Evolutionary conservation across 2,113 vertebrate species (phyloP), one percentile per base, ranked within the genome.

Genomic region (Charina bottae): DNA sequence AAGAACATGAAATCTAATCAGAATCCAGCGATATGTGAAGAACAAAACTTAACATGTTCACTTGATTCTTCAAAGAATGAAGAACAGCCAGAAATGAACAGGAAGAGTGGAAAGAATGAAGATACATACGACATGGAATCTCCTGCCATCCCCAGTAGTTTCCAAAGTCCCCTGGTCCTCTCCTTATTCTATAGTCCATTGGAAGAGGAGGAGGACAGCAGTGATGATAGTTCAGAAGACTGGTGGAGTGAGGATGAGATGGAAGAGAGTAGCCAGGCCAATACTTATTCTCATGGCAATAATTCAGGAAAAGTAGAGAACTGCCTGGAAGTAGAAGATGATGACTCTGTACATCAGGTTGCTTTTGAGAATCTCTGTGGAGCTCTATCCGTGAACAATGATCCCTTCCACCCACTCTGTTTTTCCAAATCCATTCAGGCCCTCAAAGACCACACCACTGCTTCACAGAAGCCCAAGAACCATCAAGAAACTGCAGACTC

Each of bases 111-210:
- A 19, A 15, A 78, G 72, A 78, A 64, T 58, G 49, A 91, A 49
- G 53, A 1, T 55, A 11, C 10, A 0, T 5, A 7, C 62, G 83
- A 54, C n/a, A 28, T 9, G 12, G 37, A 58, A 28, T 11, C 28
- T 2, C 3, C 87, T 15, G 4, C 42, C 0, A 2, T 5, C 17
- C 11, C 68, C 7, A 23, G 0, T 54, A 83, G 21, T 19, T 83
- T 23, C 33, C 26, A 78, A 21, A 94, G 84, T 53, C 23, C 92
- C 42, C 33, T 94, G 6, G 46, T 94, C 46, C 85, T 90, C 26
- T 87, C 95, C 42, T 95, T 96, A 93, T 92, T 95, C 46, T 96
- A 91, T 37, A 55, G n/a, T 2, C 94, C 95, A 11, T 72, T 83
- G 0, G 93, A 96, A 58, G 93, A 94, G 37, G 91, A 92, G 0